These are phyloP conservation scores for Heteromormyrus szaboi DNA, from an alignment of 2,797 vertebrate species.

Conservation along the genomic window DNA sequence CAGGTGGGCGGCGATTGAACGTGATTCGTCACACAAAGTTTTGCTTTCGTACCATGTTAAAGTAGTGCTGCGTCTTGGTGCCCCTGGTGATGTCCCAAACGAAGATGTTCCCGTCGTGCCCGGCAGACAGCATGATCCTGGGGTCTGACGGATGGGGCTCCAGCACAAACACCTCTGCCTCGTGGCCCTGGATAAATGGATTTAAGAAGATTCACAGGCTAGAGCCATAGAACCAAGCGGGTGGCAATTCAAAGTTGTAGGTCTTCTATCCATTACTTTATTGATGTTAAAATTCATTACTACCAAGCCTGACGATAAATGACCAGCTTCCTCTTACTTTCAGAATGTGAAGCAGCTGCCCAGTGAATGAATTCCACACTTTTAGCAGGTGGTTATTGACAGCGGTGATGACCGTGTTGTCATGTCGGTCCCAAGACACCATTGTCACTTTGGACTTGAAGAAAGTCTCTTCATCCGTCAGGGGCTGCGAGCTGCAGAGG, in stretches of 20 bases:
- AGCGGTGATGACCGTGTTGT: constrained; percentile 86
- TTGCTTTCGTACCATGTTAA: constrained; percentile 76
- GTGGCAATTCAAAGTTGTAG: neutral
- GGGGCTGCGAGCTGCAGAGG: constrained; percentile 50
- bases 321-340: constrained; percentile 61
- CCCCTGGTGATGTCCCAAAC: constrained; percentile 90
- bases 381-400: constrained; percentile 94
- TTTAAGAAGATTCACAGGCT: neutral
- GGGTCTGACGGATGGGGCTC: constrained; percentile 92
- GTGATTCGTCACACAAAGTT: neutral
- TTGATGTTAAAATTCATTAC: neutral
- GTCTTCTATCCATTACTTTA: neutral
- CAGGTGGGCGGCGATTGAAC: neutral
- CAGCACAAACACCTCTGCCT: constrained; percentile 92
- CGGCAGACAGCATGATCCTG: constrained; percentile 90
- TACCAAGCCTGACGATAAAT: neutral
- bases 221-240: neutral
- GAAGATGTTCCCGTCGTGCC: constrained; percentile 90
- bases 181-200: constrained; percentile 72
- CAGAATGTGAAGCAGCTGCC: constrained; percentile 86
- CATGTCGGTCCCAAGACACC: constrained; percentile 94
- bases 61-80: constrained; percentile 82
- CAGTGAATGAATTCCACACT: constrained; percentile 92
- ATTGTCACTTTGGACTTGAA: constrained; percentile 97
- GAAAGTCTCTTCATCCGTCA: constrained; percentile 78